Conservation (phyloP, 2,797 vertebrate species). For the Micrastur ruficollis region DNA sequence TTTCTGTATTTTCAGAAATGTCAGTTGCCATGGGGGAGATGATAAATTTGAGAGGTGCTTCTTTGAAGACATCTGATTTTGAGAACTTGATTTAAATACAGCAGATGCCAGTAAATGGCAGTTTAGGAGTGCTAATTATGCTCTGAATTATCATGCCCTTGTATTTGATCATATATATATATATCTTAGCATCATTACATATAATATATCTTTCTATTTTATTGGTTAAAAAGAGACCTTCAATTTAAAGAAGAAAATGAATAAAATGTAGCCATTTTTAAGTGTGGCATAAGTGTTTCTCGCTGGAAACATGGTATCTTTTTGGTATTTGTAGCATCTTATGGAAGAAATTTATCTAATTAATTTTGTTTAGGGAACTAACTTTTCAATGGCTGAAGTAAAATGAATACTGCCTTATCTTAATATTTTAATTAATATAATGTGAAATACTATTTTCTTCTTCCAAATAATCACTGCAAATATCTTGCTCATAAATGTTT, state of each 20-base stretch:
- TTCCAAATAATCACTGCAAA: neutral
- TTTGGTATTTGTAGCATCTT: neutral
- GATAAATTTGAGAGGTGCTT: constrained; percentile 23
- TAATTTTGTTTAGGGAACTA: neutral
- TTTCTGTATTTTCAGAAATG: constrained; percentile 18
- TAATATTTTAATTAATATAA: neutral
- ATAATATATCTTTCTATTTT: neutral
- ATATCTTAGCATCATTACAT: neutral
- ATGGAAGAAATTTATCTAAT: neutral
- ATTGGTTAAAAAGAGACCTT: neutral
- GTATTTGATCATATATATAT: neutral
- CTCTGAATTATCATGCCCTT: neutral
- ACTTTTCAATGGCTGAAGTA: neutral
- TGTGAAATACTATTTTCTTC: neutral
- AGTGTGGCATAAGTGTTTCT: neutral
- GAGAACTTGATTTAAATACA: constrained; percentile 18
- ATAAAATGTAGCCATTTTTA: neutral
- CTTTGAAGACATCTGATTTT: constrained; percentile 23
- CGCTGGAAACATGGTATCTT: neutral
- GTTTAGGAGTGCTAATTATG: constrained; percentile 16
- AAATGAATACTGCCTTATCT: neutral
- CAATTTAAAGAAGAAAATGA: neutral
- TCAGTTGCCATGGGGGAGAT: constrained; percentile 27
- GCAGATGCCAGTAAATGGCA: constrained; percentile 31
- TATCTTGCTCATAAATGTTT: neutral